phyloP scores from a whole-genome alignment of 2,113 vertebrate species.

The Aleadryas rufinucha region DNA sequence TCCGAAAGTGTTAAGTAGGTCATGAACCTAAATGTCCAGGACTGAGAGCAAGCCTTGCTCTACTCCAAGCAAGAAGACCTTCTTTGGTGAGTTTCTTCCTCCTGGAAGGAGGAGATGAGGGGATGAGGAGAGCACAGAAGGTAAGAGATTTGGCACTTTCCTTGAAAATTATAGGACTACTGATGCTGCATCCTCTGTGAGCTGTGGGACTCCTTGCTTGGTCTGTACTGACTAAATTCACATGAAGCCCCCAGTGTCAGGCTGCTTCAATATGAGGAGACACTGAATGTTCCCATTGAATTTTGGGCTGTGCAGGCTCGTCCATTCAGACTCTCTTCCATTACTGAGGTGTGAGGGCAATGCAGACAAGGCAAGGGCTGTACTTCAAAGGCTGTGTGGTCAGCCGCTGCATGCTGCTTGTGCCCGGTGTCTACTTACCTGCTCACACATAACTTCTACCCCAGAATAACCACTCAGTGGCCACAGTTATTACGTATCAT shows the following conservation, averaged over 20 bases:
- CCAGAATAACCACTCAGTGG: background rate
- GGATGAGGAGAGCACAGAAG: background rate
- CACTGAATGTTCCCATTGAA: background rate
- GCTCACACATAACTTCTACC: background rate
- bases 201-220: background rate
- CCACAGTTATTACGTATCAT: fast-evolving
- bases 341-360: background rate
- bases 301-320: background rate
- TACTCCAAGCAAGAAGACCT: background rate
- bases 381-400: background rate
- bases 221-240: background rate
- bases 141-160: background rate
- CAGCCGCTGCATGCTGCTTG: background rate
- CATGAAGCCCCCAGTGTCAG: background rate
- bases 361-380: background rate
- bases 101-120: background rate
- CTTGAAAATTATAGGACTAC: background rate
- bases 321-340: background rate
- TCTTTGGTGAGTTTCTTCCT: background rate
- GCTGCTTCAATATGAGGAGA: background rate
- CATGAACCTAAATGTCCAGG: background rate
- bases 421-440: background rate
- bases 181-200: background rate
- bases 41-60: background rate
- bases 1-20: background rate